phyloP scores from a whole-genome alignment of 2,888 invertebrate species.

The Griposia aprilina region DNA sequence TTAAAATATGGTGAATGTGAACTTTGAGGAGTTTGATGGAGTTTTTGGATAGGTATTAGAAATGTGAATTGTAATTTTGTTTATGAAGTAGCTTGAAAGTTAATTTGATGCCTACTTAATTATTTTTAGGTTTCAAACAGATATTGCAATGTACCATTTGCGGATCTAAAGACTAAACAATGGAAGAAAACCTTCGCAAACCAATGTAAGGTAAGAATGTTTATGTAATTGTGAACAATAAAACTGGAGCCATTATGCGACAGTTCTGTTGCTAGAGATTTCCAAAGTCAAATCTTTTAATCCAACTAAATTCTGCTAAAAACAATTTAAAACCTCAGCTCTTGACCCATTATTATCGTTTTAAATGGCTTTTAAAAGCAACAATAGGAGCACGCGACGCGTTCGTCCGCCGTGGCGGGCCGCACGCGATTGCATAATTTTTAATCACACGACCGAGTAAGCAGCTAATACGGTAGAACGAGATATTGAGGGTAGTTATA shows the following conservation, averaged over 20 bases:
- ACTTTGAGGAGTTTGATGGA: slow-evolving; percentile 22
- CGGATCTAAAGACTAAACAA: neutral
- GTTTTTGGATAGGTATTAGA: neutral
- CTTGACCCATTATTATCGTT: slow-evolving; percentile 79
- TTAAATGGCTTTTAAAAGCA: slow-evolving; percentile 84
- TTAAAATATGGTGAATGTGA: slow-evolving; percentile 55
- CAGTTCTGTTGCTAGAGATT: neutral
- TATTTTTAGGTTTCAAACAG: neutral
- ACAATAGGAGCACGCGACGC: slow-evolving; percentile 82
- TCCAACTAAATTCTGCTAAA: slow-evolving; percentile 41
- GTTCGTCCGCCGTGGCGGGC: slow-evolving; percentile 74
- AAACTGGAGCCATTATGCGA: neutral
- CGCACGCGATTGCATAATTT: slow-evolving; percentile 86
- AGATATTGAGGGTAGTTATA: slow-evolving; percentile 80
- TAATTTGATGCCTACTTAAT: neutral
- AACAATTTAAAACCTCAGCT: slow-evolving; percentile 66
- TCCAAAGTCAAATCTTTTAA: slow-evolving; percentile 21
- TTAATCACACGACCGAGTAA: slow-evolving; percentile 90
- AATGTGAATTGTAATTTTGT: neutral
- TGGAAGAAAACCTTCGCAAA: neutral
- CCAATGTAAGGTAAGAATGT: neutral
- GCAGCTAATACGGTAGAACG: slow-evolving; percentile 89
- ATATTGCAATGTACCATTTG: neutral
- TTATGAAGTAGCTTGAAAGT: neutral
- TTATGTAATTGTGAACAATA: neutral